Base-by-base conservation (phyloP, 2,797 vertebrate species). In the Moxostoma hubbsi region DNA sequence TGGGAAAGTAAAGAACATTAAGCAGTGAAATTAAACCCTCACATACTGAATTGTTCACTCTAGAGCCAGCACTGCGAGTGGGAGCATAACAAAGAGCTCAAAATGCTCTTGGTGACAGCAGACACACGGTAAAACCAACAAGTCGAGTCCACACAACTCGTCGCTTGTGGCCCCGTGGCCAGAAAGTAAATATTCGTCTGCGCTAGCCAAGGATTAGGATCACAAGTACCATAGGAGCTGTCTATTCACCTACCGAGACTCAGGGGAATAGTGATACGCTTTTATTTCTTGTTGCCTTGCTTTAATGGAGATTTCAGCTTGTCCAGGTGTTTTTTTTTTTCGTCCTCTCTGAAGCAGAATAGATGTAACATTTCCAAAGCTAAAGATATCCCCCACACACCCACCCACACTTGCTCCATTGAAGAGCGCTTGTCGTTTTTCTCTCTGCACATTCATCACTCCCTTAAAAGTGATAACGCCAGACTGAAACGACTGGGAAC, bases 381-480 rank as follows among this genome's bases (percentile, higher is more conserved):
- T 78, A 59, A 73, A 68, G 75, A 65, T 57, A 51, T 58, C 65
- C 49, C 64, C n/a, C 67, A 50, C 49, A 50, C 51, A 59, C 18
- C 59, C 73, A 16, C 59, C 58, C 79, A 58, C 73, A 77, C 85
- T 79, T 61, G 82, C 58, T 65, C 79, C 66, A 49, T 57, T 43
- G 81, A 86, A 66, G 36, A 16, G 61, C 66, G 58, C 15, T 71
- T 72, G 72, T 83, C 74, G 81, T 84, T 86, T 82, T 87, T 88
- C 87, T 89, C 87, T 81, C 90, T 88, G 89, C 81, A 81, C 86
- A 92, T 92, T 87, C 87, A 89, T 92, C 89, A 91, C 86, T 81
- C 62, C 36, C 24, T 74, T 45, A 67, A 87, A 90, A 84, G 89
- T 84, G 91, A 92, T 92, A 90, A 93, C 81, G 82, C 87, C 89